A percentile compares a stretch with the other conserved stretches of the same genome.
These are phyloP conservation scores for Pogonognathellus flavescens DNA, from an alignment of 1,140 invertebrate species.

Conservation along the genomic window DNA sequence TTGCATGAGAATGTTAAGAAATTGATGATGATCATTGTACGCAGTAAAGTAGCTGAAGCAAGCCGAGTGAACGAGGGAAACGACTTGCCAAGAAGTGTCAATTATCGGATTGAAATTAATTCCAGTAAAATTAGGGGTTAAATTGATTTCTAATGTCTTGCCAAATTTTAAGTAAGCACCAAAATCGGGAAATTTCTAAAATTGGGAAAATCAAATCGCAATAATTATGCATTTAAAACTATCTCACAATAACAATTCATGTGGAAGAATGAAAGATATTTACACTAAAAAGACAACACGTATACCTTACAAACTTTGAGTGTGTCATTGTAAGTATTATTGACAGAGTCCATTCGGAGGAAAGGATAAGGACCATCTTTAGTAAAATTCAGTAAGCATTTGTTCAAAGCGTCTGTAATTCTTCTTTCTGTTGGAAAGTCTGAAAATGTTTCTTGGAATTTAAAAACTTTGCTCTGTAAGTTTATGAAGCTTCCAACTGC, in stretches of 20 bases:
- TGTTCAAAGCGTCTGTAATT: not conserved
- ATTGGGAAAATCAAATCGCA: not conserved
- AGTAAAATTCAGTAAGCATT: not conserved
- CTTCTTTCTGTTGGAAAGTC: conserved; percentile 3
- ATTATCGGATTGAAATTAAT: not conserved
- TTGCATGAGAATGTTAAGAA: not conserved
- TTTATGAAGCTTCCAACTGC: not conserved
- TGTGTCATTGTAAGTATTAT: not conserved
- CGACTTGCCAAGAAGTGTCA: not conserved
- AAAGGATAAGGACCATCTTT: not conserved
- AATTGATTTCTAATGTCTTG: not conserved
- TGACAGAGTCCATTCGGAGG: not conserved
- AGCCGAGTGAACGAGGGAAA: not conserved
- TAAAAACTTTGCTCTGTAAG: not conserved
- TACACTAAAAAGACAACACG: not conserved
- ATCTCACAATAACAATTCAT: not conserved
- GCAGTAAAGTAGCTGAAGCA: not conserved
- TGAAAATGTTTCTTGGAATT: not conserved
- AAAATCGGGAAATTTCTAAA: not conserved
- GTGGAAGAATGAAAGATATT: not conserved
- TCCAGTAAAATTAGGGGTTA: not conserved
- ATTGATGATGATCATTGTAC: not conserved
- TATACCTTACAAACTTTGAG: not conserved
- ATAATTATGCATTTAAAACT: not conserved
- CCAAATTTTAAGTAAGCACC: not conserved